Evolutionary conservation across 2,888 invertebrate genomes (phyloP).

Genomic region (Cheilosia pagana): DNA sequence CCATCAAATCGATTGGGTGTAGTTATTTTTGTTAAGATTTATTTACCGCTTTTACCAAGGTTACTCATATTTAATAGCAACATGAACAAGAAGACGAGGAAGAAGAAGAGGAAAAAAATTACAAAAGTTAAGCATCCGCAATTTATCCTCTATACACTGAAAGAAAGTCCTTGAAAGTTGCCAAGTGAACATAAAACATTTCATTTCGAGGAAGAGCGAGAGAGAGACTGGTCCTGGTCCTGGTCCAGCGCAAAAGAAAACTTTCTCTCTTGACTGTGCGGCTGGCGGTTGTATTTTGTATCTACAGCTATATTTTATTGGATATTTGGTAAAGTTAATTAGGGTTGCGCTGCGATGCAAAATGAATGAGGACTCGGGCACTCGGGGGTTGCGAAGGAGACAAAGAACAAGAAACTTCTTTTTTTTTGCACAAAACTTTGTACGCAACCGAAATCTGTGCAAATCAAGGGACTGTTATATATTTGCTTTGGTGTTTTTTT

Average conservation of each 20-base stretch:
- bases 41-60: conserved; percentile 3
- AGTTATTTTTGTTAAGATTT: conserved; percentile 28
- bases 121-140: conserved; percentile 39
- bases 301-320: conserved; percentile 37
- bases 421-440: conserved; percentile 13
- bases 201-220: conserved; percentile 1
- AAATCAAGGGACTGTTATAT: conserved; percentile 37
- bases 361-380: conserved; percentile 30
- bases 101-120: conserved; percentile 1
- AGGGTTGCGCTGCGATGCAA: conserved; percentile 50
- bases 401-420: conserved; percentile 32
- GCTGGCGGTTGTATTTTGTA: background rate
- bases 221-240: too few relatives aligned
- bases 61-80: conserved; percentile 40
- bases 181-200: conserved; percentile 39
- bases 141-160: conserved; percentile 23
- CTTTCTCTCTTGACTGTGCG: conserved; percentile 10
- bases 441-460: conserved; percentile 34
- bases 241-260: background rate
- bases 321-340: conserved; percentile 56
- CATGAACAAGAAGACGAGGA: conserved; percentile 7
- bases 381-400: conserved; percentile 2
- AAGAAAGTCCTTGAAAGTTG: conserved; percentile 39
- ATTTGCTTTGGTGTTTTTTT: conserved; percentile 6
- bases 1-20: conserved; percentile 23